Percentiles rank a stretch among this genome's conserved stretches.
These are phyloP conservation scores for Malaclemys terrapin DNA, from an alignment of 2,113 vertebrate species.

Conservation along the genomic window DNA sequence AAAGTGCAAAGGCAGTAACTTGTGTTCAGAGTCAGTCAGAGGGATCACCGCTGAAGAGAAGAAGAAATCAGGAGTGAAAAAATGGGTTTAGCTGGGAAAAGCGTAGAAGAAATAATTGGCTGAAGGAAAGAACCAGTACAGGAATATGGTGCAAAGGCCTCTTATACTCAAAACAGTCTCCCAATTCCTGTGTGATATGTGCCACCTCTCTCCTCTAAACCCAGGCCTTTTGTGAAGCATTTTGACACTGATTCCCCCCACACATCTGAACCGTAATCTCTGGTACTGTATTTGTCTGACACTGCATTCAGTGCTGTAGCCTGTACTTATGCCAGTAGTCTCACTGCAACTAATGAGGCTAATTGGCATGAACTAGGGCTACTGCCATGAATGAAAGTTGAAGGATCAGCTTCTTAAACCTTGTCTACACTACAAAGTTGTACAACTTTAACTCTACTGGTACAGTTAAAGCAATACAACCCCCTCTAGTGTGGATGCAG, in stretches of 20 bases:
- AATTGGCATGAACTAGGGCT: background rate
- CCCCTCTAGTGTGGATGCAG: background rate
- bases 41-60: constrained; percentile 94
- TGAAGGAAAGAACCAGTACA: background rate
- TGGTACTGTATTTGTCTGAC: background rate
- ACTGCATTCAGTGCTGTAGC: background rate
- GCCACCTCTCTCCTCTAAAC: background rate
- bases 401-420: background rate
- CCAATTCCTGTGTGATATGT: background rate
- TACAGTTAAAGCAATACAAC: background rate
- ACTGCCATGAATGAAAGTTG: background rate
- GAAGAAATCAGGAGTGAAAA: constrained; percentile 39
- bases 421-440: background rate
- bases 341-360: background rate
- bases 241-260: background rate
- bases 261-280: background rate
- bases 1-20: constrained; percentile 97
- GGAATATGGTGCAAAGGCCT: background rate
- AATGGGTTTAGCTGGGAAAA: constrained; percentile 3
- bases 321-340: background rate
- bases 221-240: background rate
- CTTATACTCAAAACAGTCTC: background rate
- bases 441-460: background rate
- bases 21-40: constrained; percentile 98
- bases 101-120: background rate